Base-by-base conservation (phyloP, 2,113 vertebrate species). In the Suricata suricatta region DNA sequence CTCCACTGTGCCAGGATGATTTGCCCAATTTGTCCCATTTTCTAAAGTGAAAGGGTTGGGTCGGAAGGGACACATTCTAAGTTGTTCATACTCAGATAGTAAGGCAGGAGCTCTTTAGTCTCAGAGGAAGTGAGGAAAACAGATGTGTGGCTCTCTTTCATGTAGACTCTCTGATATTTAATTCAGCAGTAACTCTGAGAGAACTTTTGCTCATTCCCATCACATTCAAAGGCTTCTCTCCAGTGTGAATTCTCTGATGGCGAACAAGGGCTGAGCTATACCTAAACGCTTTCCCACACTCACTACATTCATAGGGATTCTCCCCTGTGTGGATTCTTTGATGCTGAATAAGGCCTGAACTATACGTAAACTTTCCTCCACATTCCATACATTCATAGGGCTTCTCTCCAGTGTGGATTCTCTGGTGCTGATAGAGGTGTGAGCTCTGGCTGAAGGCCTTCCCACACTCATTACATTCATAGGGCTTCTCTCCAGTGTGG, bases 361-460 rank as follows among this genome's bases (percentile, higher is more conserved):
- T 98, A 14, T 98, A 97, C 33, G 97, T 98, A 89, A 98, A 98
- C 92, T 98, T 96, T 57, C 98, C 98, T 83, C 98, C 98, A 44
- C 98, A 98, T 68, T 98, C 98, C 60, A 97, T 96, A 92, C 98
- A 98, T 93, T 98, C 96, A 7, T 98, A 98, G 81, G 98, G 98
- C 74, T 98, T 98, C 96, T 98, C 98, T 87, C 98, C 98, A 47
- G 98, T 98, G 97, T 98, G 98, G 33, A 98, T 98, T 76, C 98
- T 97, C 97, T 98, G 98, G 95, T 99, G 98, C 84, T 98, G 97
- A 80, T 98, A 98, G 76, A 98, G 98, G 85, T 98, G 98, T 35
- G 97, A 98, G 92, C 98, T 98, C 93, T 98, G 97, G 94, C 98
- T 98, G 72, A 98, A 99, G 93, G 97, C 98, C 93, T 98, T 99